Conservation (phyloP, 2,113 vertebrate species). For the Tachuris rubrigastra region DNA sequence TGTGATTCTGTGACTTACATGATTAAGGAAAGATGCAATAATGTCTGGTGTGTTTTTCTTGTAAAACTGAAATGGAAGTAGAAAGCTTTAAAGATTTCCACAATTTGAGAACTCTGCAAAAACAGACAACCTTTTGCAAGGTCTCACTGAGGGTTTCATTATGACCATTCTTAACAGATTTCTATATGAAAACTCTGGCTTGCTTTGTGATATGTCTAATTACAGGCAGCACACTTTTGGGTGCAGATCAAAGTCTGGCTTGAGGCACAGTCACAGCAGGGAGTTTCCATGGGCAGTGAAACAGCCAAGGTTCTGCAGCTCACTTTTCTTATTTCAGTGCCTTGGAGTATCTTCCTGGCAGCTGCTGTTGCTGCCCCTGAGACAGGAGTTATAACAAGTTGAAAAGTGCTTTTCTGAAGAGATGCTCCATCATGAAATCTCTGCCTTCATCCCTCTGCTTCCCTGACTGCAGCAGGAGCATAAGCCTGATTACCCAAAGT, state of each 20-base stretch:
- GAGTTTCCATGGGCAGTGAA: neutral
- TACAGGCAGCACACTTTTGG: neutral
- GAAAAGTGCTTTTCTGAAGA: neutral
- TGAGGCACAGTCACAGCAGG: neutral
- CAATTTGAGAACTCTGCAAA: neutral
- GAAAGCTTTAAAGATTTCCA: neutral
- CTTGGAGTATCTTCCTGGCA: neutral
- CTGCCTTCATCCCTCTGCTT: neutral
- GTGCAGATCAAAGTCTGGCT: neutral
- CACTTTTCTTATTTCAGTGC: neutral
- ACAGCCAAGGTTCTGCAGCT: neutral
- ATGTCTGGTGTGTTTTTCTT: neutral
- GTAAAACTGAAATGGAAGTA: neutral
- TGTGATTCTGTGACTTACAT: fast-evolving
- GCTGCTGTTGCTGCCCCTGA: neutral
- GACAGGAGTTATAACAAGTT: neutral
- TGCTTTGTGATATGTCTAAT: neutral
- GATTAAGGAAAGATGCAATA: neutral
- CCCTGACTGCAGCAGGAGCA: neutral
- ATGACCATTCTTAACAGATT: neutral
- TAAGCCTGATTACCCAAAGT: neutral
- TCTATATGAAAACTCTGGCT: neutral
- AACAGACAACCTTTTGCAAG: neutral
- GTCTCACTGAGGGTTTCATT: neutral
- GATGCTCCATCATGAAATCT: neutral